Percentiles rank a stretch among this genome's conserved stretches.
Conservation (phyloP, 1,140 invertebrate species). For the Drosophila willistoni region DNA sequence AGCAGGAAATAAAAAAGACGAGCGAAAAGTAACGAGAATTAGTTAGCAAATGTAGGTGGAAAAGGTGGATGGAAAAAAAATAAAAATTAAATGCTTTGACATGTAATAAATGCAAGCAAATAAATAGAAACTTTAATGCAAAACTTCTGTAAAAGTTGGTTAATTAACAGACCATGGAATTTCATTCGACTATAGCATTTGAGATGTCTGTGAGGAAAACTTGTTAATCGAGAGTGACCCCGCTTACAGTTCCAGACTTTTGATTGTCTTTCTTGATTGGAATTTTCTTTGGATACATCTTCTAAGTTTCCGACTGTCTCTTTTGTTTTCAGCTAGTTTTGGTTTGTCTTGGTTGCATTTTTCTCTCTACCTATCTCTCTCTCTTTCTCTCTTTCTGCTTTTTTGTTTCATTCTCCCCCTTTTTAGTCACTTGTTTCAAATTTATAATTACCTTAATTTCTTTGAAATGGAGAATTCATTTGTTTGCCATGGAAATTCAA, state of each 20-base stretch:
- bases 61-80: slow-evolving; percentile 29
- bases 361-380: neutral
- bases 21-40: neutral
- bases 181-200: neutral
- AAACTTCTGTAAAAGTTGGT: slow-evolving; percentile 22
- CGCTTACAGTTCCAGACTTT: neutral
- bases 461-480: neutral
- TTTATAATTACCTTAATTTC: slow-evolving; percentile 6
- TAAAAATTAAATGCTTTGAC: slow-evolving; percentile 75
- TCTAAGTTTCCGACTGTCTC: neutral
- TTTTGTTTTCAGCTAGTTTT: neutral
- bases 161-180: slow-evolving; percentile 47
- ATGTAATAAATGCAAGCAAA: slow-evolving; percentile 55
- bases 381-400: neutral
- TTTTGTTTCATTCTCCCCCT: neutral
- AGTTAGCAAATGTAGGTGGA: slow-evolving; percentile 16
- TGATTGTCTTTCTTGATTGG: neutral
- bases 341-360: too few relatives aligned
- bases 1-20: neutral
- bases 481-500: neutral
- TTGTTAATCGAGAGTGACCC: neutral
- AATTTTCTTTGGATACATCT: neutral
- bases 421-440: neutral
- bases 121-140: slow-evolving; percentile 41
- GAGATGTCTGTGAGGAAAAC: neutral